Percentiles rank a stretch among this genome's conserved stretches.
Evolutionary conservation across 2,888 invertebrate species (phyloP).

Genomic region (Tetragonisca angustula): DNA sequence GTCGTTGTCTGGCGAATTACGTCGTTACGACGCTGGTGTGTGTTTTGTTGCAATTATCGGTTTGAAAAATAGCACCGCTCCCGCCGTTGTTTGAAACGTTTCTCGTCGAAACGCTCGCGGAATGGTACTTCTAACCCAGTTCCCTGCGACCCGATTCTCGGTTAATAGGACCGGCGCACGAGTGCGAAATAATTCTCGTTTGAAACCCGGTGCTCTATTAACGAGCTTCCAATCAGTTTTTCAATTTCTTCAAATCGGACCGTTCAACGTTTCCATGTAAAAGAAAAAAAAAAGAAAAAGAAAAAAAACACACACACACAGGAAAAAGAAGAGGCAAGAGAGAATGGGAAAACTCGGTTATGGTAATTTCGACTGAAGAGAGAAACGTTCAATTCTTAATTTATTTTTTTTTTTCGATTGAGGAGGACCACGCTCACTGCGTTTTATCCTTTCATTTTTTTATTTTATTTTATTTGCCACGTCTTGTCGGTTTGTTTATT

Average conservation of each 20-base stretch:
- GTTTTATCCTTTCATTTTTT: not conserved
- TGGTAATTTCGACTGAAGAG: not conserved
- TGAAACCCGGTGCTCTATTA: constrained; percentile 35
- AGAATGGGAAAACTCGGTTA: not conserved
- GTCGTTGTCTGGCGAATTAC: constrained; percentile 8
- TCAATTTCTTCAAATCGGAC: constrained; percentile 24
- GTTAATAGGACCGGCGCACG: constrained; percentile 51
- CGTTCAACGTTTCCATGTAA: not conserved
- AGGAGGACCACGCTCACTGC: no score
- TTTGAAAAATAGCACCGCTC: constrained; percentile 19
- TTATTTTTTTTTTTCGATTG: not conserved
- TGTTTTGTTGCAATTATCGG: constrained; percentile 42
- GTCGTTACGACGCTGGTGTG: constrained; percentile 7
- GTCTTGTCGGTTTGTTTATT: no score
- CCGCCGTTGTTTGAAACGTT: constrained; percentile 33
- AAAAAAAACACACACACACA: no score
- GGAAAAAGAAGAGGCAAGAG: not conserved
- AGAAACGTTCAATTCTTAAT: not conserved
- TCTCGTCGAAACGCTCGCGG: constrained; percentile 30
- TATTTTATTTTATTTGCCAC: no score
- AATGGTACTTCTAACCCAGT: constrained; percentile 48
- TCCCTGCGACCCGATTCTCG: constrained; percentile 36
- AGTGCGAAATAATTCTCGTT: constrained; percentile 51
- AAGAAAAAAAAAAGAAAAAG: not conserved
- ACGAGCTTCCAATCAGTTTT: constrained; percentile 43